phyloP scores from a whole-genome alignment of 2,888 invertebrate genomes.

The Pelosia muscerda region DNA sequence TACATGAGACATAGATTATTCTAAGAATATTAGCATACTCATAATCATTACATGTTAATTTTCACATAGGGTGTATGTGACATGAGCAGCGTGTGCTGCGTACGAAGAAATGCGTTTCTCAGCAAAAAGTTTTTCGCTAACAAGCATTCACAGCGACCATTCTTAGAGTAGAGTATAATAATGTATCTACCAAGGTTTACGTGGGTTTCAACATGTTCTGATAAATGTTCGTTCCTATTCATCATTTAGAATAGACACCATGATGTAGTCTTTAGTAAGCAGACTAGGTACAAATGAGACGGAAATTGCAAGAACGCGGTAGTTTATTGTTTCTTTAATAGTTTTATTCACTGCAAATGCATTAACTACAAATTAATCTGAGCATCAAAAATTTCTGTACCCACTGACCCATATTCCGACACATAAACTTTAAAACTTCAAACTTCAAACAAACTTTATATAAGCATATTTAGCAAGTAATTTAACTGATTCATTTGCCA shows the following conservation, averaged over 20 bases:
- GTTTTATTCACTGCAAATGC: no score
- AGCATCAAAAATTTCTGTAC: no score
- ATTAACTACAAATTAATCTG: no score
- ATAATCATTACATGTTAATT: conserved; percentile 1
- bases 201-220: not conserved
- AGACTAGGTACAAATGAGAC: not conserved
- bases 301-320: not conserved
- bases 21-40: conserved; percentile 18
- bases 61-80: conserved; percentile 41
- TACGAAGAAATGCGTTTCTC: conserved; percentile 32
- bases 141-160: conserved; percentile 17
- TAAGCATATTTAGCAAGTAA: no score
- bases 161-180: not conserved
- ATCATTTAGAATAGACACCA: no score
- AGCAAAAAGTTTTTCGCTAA: conserved; percentile 45
- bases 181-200: not conserved
- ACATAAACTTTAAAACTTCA: no score
- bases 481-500: no score
- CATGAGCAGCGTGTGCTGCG: conserved; percentile 37
- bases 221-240: no score
- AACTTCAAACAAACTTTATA: no score
- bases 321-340: no score
- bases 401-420: no score
- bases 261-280: not conserved
- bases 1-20: conserved; percentile 17